These are phyloP conservation scores for Tragelaphus imberbis DNA, from an alignment of 2,113 vertebrate species.

Conservation along the genomic window DNA sequence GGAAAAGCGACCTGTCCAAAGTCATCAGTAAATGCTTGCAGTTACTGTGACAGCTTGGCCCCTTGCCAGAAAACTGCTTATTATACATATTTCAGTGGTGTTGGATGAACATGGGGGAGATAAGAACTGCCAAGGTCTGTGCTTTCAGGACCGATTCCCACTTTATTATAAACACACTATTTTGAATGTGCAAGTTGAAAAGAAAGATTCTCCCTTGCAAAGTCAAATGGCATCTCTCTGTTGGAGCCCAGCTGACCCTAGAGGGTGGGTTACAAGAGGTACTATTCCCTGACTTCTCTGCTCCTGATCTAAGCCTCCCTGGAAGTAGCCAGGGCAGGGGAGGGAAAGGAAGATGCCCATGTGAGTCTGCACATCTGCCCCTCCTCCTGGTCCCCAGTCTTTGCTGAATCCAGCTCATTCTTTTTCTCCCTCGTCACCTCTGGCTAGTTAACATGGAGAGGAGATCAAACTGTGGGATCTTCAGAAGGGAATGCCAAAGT, in stretches of 20 bases:
- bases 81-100: not conserved
- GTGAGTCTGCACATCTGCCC: not conserved
- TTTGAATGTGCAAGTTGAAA: not conserved
- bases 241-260: not conserved
- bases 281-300: not conserved
- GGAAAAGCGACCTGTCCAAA: not conserved
- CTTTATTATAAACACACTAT: not conserved
- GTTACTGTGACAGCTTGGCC: not conserved
- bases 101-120: not conserved
- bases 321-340: not conserved
- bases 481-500: not conserved
- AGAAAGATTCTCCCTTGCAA: not conserved
- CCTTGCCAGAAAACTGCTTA: not conserved
- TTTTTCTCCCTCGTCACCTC: not conserved
- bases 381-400: not conserved
- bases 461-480: not conserved
- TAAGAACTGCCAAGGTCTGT: not conserved
- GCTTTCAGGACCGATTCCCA: not conserved
- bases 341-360: not conserved
- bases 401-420: not conserved
- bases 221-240: not conserved
- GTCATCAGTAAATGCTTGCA: not conserved
- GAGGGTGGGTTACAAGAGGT: not conserved
- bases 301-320: not conserved
- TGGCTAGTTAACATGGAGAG: not conserved